A percentile compares a stretch with the other conserved stretches of the same genome.
phyloP scores from a whole-genome alignment of 2,888 invertebrate genomes.

The Alsophila aescularia region DNA sequence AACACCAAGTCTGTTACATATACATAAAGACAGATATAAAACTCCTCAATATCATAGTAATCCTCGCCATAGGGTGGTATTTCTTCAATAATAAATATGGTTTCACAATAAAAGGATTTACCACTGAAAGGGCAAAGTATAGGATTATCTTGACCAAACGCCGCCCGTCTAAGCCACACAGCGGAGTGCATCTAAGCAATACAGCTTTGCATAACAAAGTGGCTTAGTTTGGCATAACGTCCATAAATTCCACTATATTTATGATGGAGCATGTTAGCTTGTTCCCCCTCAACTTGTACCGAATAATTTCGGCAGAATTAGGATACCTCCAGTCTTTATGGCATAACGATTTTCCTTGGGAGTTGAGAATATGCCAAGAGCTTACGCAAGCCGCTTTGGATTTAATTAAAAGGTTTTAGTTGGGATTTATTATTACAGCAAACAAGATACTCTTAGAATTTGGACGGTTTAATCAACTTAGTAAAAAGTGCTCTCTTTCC shows the following conservation, averaged over 20 bases:
- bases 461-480: constrained; percentile 14
- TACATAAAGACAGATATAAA: too few species aligned
- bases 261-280: constrained; percentile 6
- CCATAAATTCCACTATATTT: constrained; percentile 28
- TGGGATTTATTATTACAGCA: constrained; percentile 20
- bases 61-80: too few species aligned
- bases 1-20: too few species aligned
- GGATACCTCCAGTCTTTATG: constrained; percentile 20
- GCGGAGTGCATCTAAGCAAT: constrained; percentile 27
- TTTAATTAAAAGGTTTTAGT: constrained; percentile 26
- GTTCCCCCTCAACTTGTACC: background rate
- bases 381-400: constrained; percentile 16
- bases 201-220: constrained; percentile 29
- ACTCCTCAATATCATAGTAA: too few species aligned
- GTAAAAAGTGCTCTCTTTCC: constrained; percentile 1
- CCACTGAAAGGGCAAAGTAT: constrained; percentile 10
- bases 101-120: constrained; percentile 20
- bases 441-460: constrained; percentile 10
- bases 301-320: constrained; percentile 15
- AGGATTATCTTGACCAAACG: constrained; percentile 18
- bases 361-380: constrained; percentile 22
- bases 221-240: constrained; percentile 23
- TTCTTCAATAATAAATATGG: background rate
- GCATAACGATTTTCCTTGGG: constrained; percentile 15
- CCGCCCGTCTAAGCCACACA: constrained; percentile 4